Conservation (phyloP, 2,113 vertebrate genomes). For the Marmota monax region DNA sequence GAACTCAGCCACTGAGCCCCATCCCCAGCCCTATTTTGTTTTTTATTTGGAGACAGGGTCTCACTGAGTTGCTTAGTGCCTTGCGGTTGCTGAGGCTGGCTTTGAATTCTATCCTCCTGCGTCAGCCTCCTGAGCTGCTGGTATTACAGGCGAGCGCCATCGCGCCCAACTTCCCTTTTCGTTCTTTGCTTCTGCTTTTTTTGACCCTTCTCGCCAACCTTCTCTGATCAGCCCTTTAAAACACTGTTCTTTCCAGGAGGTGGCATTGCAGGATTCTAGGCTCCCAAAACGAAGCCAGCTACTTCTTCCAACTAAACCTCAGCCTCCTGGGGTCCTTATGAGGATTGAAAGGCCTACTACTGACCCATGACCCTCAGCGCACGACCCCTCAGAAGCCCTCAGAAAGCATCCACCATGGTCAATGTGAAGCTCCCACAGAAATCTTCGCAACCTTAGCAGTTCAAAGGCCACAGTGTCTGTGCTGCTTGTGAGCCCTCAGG, state of each 20-base stretch:
- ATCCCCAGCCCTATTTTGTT: too few species aligned
- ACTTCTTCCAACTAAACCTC: neutral
- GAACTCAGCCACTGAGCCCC: too few species aligned
- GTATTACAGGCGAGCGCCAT: too few species aligned
- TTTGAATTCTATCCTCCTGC: too few species aligned
- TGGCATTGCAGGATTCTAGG: neutral
- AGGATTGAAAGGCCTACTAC: neutral
- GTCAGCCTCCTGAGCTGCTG: too few species aligned
- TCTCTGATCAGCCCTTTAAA: neutral
- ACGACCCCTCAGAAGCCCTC: neutral
- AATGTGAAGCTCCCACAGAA: neutral
- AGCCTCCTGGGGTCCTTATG: neutral
- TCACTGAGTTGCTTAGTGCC: too few species aligned
- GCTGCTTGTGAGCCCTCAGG: neutral
- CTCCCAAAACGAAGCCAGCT: neutral
- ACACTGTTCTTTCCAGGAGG: neutral
- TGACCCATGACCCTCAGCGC: neutral
- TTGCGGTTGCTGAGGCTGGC: too few species aligned
- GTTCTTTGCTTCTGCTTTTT: neutral
- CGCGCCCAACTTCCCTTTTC: too few species aligned
- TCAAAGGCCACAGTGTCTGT: neutral
- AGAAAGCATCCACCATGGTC: accelerated
- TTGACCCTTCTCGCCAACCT: neutral
- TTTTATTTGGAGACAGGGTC: too few species aligned
- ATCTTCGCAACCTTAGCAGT: neutral